Base-by-base conservation (phyloP, 2,888 invertebrate genomes). In the Exephanes ischioxanthus region DNA sequence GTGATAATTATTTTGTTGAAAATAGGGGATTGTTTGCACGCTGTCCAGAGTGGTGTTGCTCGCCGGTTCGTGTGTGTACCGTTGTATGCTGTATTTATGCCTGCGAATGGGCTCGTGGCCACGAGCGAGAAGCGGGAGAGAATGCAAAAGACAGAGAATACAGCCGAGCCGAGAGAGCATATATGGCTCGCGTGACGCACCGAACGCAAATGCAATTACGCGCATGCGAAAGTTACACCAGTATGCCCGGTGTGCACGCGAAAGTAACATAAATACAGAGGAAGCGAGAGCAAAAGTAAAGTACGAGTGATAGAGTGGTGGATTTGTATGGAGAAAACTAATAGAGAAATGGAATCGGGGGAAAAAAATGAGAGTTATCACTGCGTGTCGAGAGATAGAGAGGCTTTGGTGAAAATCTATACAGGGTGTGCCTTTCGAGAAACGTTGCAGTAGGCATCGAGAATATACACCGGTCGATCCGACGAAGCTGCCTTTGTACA, bases 121-220 rank as follows among this genome's bases (percentile, higher is more conserved):
- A 58, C 19, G 67, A 48, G 61, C 71, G 67, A 66, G 63, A 19
- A 45, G 30, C 14, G 51, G 63, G 45, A 45, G 75, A 0, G 9
- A 70, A 58, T 37, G 61, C 30, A 66, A 77, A 67, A 67, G 26
- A 63, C 9, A 58, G 55, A 51, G 48, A 41, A 70, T 63, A 70
- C 45, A 71, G 48, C 48, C 53, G 75, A 78, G 30, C 30, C 61
- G 75, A 37, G 77, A 78, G 53, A 55, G 58, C 77, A 80, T 71
- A 76, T 81, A 72, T 72, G 84, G 83, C 67, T 87, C 79, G 87
- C 87, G 87, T 88, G 87, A 87, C 86, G 86, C 51, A 72, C 80
- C 77, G 80, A 84, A 84, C 80, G 85, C 85, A 87, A 87, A 87
- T 88, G 87, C 84, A 87, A 87, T 88, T 87, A 88, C 84, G 73